Evolutionary conservation across 2,113 vertebrate species (phyloP).

Genomic region (Prunella himalayana): DNA sequence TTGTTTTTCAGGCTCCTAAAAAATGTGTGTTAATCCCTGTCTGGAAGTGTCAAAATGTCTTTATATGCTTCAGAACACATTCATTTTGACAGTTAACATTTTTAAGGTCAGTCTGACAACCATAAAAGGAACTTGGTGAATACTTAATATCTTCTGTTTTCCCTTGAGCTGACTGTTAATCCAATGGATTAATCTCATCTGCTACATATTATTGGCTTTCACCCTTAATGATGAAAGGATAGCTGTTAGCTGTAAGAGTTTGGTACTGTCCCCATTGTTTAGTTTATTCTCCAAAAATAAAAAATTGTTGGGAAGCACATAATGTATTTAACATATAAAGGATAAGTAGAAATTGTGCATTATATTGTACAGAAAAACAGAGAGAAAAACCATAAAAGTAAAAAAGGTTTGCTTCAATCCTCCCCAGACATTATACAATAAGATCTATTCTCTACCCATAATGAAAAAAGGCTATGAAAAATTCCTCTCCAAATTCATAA

Average conservation of each 20-base stretch:
- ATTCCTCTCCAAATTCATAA: background rate
- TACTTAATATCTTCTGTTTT: background rate
- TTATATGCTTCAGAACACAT: background rate
- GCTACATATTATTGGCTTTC: slow-evolving; percentile 75
- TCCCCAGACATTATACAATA: background rate
- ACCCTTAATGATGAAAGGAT: slow-evolving; percentile 67
- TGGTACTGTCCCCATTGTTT: background rate
- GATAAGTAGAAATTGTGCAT: background rate
- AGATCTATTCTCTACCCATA: background rate
- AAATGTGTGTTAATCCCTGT: background rate
- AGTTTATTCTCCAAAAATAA: background rate
- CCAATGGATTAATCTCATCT: slow-evolving; percentile 77
- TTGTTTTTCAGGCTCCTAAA: background rate
- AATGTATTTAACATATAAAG: background rate
- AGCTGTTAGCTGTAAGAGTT: background rate
- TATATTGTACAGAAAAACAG: background rate
- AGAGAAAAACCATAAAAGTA: background rate
- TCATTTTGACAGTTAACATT: background rate
- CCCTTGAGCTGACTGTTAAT: slow-evolving; percentile 56
- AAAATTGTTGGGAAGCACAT: background rate
- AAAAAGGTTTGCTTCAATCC: background rate
- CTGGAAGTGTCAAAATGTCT: background rate
- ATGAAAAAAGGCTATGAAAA: background rate
- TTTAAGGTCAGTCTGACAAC: background rate
- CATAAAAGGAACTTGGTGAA: background rate